phyloP scores from a whole-genome alignment of 2,797 vertebrate species.

The Coranthus polyacanthus region DNA sequence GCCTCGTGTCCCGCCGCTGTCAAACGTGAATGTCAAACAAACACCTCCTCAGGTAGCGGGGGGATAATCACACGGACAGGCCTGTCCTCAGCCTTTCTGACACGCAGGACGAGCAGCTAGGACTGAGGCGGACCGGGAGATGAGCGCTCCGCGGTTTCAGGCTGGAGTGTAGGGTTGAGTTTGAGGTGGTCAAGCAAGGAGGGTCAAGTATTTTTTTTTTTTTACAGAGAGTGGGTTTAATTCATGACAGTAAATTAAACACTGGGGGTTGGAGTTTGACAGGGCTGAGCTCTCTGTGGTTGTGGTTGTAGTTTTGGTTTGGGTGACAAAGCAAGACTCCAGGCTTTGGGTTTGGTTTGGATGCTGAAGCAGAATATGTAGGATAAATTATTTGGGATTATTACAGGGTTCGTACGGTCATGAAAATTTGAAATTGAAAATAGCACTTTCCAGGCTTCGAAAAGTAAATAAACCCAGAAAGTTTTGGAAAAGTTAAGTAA shows the following conservation, averaged over 20 bases:
- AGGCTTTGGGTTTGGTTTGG: slow-evolving; percentile 41
- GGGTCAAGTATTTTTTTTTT: slow-evolving; percentile 25
- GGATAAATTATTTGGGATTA: slow-evolving; percentile 17
- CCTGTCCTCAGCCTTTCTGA: slow-evolving; percentile 87
- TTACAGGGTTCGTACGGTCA: slow-evolving; percentile 20
- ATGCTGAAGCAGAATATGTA: not conserved
- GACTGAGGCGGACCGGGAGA: slow-evolving; percentile 11
- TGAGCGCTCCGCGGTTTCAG: slow-evolving; percentile 7
- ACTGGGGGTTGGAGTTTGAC: slow-evolving; percentile 6
- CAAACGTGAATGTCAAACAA: slow-evolving; percentile 90
- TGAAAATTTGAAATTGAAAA: not conserved
- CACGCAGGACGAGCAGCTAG: slow-evolving; percentile 52
- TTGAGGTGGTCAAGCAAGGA: slow-evolving; percentile 34
- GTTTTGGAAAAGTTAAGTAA: no score
- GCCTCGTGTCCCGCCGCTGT: slow-evolving; percentile 86
- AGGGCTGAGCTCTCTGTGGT: slow-evolving; percentile 16
- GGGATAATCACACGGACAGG: slow-evolving; percentile 88
- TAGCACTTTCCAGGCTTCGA: no score
- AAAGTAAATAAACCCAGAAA: no score
- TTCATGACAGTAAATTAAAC: slow-evolving; percentile 17
- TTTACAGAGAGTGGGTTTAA: slow-evolving; percentile 6
- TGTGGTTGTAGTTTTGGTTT: slow-evolving; percentile 43
- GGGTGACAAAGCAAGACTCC: slow-evolving; percentile 21
- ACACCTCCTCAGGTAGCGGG: slow-evolving; percentile 89
- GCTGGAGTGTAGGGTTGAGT: slow-evolving; percentile 14